A percentile compares a stretch with the other conserved stretches of the same genome.
phyloP scores from a whole-genome alignment of 2,888 invertebrate species.

The Morpho achilles region DNA sequence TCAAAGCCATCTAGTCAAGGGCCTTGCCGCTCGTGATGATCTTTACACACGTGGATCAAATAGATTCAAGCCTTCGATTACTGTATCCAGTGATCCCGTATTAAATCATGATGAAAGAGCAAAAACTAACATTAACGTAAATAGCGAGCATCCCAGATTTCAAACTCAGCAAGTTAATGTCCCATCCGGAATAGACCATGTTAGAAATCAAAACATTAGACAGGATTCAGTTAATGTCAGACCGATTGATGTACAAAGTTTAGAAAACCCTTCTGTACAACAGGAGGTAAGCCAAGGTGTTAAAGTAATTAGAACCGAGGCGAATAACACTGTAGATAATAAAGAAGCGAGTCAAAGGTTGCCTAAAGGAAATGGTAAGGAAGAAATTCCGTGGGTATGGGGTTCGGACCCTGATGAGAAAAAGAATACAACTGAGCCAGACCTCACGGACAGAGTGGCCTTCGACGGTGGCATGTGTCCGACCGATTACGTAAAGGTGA shows the following conservation, averaged over 20 bases:
- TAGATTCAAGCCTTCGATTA: neutral
- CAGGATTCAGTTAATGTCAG: neutral
- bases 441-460: constrained; percentile 22
- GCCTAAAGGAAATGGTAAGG: constrained; percentile 9
- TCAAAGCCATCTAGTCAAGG: too few species aligned
- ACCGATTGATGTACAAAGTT: neutral
- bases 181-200: neutral
- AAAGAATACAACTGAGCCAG: constrained; percentile 2
- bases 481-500: constrained; percentile 19
- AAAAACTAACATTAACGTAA: neutral
- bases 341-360: neutral
- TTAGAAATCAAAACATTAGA: neutral
- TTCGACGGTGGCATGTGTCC: constrained; percentile 24
- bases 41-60: neutral
- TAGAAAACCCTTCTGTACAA: too few species aligned
- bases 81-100: neutral
- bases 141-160: too few species aligned
- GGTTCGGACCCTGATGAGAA: constrained; percentile 2
- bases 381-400: constrained; percentile 22
- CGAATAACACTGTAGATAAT: too few species aligned
- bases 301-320: neutral
- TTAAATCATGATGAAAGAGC: neutral
- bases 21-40: neutral
- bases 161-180: too few species aligned
- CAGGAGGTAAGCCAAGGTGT: too few species aligned